A percentile compares a stretch with the other conserved stretches of the same genome.
phyloP scores from a whole-genome alignment of 2,888 invertebrate genomes.

The Lordiphosa fenestrarum region DNA sequence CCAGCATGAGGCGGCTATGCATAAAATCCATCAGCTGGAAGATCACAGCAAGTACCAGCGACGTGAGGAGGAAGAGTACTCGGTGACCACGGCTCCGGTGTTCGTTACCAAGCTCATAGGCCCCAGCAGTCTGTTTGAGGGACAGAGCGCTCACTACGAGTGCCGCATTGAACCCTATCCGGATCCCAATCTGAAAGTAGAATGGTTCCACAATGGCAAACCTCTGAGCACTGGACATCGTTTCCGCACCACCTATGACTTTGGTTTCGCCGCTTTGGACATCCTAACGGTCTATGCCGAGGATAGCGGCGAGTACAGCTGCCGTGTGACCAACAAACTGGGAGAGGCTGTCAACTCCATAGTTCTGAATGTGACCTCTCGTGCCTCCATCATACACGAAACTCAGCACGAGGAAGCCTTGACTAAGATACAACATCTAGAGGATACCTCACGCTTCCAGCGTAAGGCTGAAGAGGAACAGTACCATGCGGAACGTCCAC shows the following conservation, averaged over 20 bases:
- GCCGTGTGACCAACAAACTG: constrained; percentile 91
- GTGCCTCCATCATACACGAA: constrained; percentile 91
- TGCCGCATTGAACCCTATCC: constrained; percentile 96
- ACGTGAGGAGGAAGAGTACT: constrained; percentile 89
- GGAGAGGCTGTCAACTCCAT: constrained; percentile 92
- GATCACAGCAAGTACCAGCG: constrained; percentile 89
- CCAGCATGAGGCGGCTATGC: constrained; percentile 93
- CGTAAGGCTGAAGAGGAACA: constrained; percentile 87
- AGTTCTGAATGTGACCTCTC: constrained; percentile 89
- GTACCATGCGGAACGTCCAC: constrained; percentile 90
- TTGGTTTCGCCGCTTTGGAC: constrained; percentile 98
- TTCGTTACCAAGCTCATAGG: constrained; percentile 93
- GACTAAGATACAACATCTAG: constrained; percentile 95
- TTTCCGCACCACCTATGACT: constrained; percentile 96
- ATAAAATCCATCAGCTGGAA: constrained; percentile 92
- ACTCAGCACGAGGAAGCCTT: constrained; percentile 96
- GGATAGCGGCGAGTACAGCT: constrained; percentile 96
- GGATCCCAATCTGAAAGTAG: constrained; percentile 92
- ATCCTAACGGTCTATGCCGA: constrained; percentile 95
- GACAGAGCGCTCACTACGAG: constrained; percentile 95
- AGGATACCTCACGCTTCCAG: constrained; percentile 90
- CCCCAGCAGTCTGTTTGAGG: constrained; percentile 91
- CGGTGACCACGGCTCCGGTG: constrained; percentile 90
- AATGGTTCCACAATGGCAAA: constrained; percentile 96
- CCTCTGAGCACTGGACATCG: constrained; percentile 93